phyloP scores from a whole-genome alignment of 2,888 invertebrate species.

The Frankliniella fusca region DNA sequence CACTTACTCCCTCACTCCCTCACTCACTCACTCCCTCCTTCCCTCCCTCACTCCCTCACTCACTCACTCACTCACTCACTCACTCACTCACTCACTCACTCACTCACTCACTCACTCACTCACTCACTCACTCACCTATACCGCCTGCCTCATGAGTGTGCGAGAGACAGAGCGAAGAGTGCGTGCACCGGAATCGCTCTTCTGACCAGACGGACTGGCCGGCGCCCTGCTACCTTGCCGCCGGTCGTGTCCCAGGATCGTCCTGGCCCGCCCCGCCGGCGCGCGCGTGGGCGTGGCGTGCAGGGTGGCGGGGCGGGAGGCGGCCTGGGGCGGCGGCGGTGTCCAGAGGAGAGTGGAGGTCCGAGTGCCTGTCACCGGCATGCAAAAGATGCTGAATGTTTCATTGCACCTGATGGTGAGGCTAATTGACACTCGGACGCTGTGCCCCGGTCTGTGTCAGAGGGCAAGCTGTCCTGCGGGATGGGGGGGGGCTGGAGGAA shows the following conservation, averaged over 20 bases:
- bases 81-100: too few relatives aligned
- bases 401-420: slow-evolving; percentile 24
- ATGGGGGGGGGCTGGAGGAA: background rate
- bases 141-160: too few relatives aligned
- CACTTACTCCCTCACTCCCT: too few relatives aligned
- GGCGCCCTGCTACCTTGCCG: background rate
- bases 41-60: too few relatives aligned
- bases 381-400: slow-evolving; percentile 22
- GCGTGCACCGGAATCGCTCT: too few relatives aligned
- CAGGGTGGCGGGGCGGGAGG: background rate
- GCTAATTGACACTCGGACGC: slow-evolving; percentile 14
- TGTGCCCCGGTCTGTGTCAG: slow-evolving; percentile 1
- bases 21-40: too few relatives aligned
- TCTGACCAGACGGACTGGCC: too few relatives aligned
- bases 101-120: too few relatives aligned
- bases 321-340: background rate
- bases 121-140: too few relatives aligned
- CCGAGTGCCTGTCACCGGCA: slow-evolving; percentile 25
- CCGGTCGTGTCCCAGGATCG: background rate
- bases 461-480: background rate
- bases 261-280: background rate
- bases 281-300: background rate
- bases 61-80: too few relatives aligned
- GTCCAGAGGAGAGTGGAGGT: background rate
- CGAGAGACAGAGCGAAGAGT: too few relatives aligned